Conservation (phyloP, 23 tunicate genomes). For the Halocynthia roretzi region DNA sequence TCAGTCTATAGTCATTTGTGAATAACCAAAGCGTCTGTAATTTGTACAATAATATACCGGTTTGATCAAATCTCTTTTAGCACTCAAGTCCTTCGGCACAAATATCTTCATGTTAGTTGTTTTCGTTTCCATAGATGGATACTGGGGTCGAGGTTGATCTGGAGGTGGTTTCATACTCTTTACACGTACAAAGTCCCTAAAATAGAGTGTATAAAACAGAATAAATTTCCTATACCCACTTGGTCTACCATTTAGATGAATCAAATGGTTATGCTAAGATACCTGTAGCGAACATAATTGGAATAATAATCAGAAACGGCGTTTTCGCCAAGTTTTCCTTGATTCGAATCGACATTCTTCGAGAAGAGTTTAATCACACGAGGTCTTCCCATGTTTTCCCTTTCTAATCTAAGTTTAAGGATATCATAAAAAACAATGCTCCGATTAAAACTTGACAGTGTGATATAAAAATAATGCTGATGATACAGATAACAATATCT, state of each 20-base stretch:
- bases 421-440: too few relatives aligned
- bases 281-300: slow-evolving; percentile 49
- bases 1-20: background rate
- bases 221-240: too few relatives aligned
- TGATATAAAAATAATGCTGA: too few relatives aligned
- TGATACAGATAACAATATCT: too few relatives aligned
- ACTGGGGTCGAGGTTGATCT: slow-evolving; percentile 29
- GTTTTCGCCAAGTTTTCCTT: slow-evolving; percentile 67
- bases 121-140: slow-evolving; percentile 61
- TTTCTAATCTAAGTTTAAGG: too few relatives aligned
- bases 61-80: slow-evolving; percentile 47
- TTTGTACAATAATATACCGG: slow-evolving; percentile 34
- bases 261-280: background rate
- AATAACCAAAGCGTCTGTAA: background rate
- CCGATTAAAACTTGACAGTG: too few relatives aligned
- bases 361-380: slow-evolving; percentile 43
- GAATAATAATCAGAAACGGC: slow-evolving; percentile 23
- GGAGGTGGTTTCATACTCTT: slow-evolving; percentile 36
- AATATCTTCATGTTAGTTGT: slow-evolving; percentile 56
- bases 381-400: slow-evolving; percentile 64
- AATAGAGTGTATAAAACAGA: background rate
- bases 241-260: background rate
- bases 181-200: slow-evolving; percentile 41
- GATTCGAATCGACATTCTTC: slow-evolving; percentile 43
- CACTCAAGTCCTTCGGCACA: slow-evolving; percentile 37